A percentile compares a stretch with the other conserved stretches of the same genome.
Conservation (phyloP, 2,113 vertebrate genomes). For the Castor canadensis region DNA sequence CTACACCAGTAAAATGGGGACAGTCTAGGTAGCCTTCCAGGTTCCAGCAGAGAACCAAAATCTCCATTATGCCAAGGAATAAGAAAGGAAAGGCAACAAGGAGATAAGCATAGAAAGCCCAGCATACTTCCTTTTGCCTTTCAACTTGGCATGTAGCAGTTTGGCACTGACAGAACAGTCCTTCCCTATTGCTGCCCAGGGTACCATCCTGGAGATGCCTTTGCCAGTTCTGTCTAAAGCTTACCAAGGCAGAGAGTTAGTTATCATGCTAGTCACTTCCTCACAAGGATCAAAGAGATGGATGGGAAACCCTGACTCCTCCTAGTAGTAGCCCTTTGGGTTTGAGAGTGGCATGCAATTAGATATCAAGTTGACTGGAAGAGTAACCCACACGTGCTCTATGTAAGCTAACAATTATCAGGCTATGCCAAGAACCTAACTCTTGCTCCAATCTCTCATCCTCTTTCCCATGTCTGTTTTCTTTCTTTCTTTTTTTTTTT, state of each 20-base stretch:
- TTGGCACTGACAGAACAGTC: neutral
- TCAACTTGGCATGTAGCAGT: neutral
- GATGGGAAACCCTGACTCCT: neutral
- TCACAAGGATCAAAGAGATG: neutral
- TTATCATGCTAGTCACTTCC: neutral
- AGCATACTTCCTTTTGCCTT: neutral
- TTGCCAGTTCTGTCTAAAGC: neutral
- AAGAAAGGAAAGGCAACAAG: neutral
- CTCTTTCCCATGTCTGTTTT: too few relatives aligned
- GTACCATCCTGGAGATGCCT: neutral
- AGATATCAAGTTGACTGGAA: neutral
- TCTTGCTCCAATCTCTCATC: too few relatives aligned
- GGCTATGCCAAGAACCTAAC: neutral
- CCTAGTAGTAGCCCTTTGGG: neutral
- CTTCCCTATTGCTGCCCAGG: neutral
- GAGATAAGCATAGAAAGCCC: neutral
- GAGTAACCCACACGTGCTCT: neutral
- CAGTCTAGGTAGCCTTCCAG: neutral
- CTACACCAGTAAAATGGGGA: neutral
- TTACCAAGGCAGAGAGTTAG: neutral
- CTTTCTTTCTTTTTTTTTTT: too few relatives aligned
- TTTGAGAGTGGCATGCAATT: neutral
- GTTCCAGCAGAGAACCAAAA: neutral
- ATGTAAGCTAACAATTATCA: neutral
- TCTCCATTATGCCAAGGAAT: neutral